Evolutionary conservation across 2,888 invertebrate species (phyloP), one percentile per base, ranked within the genome.

Genomic region (Venusia cambrica): DNA sequence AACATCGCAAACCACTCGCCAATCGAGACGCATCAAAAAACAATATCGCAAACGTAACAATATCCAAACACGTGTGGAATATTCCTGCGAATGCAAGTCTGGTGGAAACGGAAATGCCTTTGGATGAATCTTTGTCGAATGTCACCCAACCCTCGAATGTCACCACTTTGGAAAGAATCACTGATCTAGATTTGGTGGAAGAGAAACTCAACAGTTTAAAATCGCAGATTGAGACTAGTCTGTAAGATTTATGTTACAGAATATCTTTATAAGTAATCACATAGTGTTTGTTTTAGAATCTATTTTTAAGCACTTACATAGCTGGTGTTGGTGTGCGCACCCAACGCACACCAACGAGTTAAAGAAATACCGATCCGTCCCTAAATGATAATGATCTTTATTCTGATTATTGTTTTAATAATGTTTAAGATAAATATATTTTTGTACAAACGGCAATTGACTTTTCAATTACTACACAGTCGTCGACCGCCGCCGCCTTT

Each of bases 81-180:
- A 70, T 74, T 27, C 70, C 72, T 2, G 57, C 70, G 4, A 70
- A 68, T 31, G 38, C 51, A 7, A 62, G 52, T 35, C 34, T 45
- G 18, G 45, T 50, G 4, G 65, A 62, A 5, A 48, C 49, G 4
- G 65, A 62, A 5, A 48, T 54, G 40, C 38, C 48, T 15, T 28
- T 62, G 22, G 63, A 72, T 19, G 57, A 64, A 3, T 19, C 38
- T 4, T 59, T 58, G 19, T 57, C 60, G 0, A 69, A 72, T 43
- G 31, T 58, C 1, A 70, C 76, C 0, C 67, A 63, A 13, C 75
- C 73, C 0, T 81, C 84, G 0, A 68, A 73, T 52, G 64, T 85
- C 1, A 69, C 67, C 2, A 88, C 87, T 3, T 57, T 83, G 17
- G 87, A 87, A 45, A 68, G 87, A 48, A 65, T 88, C n/a, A 73